Base-by-base conservation (phyloP, 2,797 vertebrate species). In the Lithobates pipiens region DNA sequence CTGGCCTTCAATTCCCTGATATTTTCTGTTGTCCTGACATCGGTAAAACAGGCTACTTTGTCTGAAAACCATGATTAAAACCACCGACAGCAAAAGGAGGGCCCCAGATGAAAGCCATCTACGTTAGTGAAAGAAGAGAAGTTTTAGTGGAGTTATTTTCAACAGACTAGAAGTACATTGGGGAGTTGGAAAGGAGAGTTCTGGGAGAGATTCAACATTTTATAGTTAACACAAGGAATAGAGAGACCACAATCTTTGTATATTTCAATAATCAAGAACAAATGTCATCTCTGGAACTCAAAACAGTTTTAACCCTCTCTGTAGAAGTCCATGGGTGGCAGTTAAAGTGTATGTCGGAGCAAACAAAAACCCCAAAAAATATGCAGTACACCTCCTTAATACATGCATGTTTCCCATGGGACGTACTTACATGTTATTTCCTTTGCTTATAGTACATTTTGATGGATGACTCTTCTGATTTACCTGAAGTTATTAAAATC, bases 211-310 rank as follows among this genome's bases (percentile, higher is more conserved):
- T 71, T 65, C 32, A 63, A 70, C 46, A 29, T 78, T 63, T 81
- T 82, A 74, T 74, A 77, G 68, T 89, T 88, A 88, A 84, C 86
- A 63, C 82, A 77, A 70, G 82, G 82, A 76, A 68, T 68, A 70
- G 32, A 65, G 39, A 86, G 80, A 18, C 80, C 63, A 73, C 71
- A 85, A 74, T 79, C 50, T 74, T 82, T 74, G 42, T 50, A 83
- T 67, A 16, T 0, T 72, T 68, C 16, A 36, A 46, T 90, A 93
- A 93, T 92, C 88, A 89, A 86, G 87, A 90, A 90, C 91, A 92
- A 93, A 91, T 91, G 92, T 91, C 88, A 77, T 34, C 86, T 75
- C 86, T 88, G 86, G 50, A 73, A 1, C 34, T 88, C 89, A 32
- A 69, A 63, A 77, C 21, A 36, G 16, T 11, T 29, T 82, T 86